phyloP scores from a whole-genome alignment of 2,113 vertebrate species.

The Crocuta crocuta region DNA sequence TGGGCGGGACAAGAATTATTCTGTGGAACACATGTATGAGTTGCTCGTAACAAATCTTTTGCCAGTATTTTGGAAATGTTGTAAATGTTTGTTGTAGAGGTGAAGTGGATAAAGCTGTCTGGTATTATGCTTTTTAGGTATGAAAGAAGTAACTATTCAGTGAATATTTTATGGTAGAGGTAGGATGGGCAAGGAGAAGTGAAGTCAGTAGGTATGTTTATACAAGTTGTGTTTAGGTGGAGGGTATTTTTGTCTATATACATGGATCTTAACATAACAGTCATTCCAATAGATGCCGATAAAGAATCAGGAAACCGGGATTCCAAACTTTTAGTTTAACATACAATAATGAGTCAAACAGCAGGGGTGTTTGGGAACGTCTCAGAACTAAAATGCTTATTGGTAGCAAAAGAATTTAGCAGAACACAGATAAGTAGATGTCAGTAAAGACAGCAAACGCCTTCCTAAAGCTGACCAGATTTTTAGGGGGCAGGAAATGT shows the following conservation, averaged over 20 bases:
- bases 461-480: conserved; percentile 9
- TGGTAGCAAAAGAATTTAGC: neutral
- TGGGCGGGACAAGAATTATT: neutral
- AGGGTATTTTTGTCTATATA: neutral
- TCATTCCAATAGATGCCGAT: neutral
- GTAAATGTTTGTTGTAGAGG: neutral
- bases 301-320: neutral
- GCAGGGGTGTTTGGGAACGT: neutral
- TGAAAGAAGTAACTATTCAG: conserved; percentile 28
- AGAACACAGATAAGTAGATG: neutral
- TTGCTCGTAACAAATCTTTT: neutral
- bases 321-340: neutral
- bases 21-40: neutral
- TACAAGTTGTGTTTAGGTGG: neutral
- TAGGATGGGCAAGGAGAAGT: neutral
- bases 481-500: conserved; percentile 1
- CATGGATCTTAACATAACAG: neutral
- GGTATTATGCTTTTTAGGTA: neutral
- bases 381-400: neutral
- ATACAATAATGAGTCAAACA: neutral
- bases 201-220: neutral
- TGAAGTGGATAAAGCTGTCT: neutral
- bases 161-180: neutral
- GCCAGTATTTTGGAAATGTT: neutral
- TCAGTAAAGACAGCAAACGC: neutral